A percentile compares a stretch with the other conserved stretches of the same genome.
These are phyloP conservation scores for Theristus sp. DNA, from an alignment of 2,888 invertebrate genomes.

Conservation along the genomic window DNA sequence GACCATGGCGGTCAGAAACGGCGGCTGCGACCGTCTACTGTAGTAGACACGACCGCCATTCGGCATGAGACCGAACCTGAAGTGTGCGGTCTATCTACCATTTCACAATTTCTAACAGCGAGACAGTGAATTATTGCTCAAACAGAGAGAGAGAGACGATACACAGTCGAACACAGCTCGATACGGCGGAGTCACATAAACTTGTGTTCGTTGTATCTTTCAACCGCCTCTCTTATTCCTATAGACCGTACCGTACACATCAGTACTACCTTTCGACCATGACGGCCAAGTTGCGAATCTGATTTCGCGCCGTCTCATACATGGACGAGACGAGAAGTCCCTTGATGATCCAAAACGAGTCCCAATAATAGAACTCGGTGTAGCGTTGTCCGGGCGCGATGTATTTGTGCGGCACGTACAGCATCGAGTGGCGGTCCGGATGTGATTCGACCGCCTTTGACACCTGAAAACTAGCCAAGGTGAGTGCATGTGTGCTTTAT, in stretches of 20 bases:
- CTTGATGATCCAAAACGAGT: conserved; percentile 71
- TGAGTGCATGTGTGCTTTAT: too few species aligned
- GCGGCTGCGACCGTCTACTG: conserved; percentile 35
- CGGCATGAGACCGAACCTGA: conserved; percentile 44
- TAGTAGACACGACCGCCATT: conserved; percentile 80
- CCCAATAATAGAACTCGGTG: conserved; percentile 63
- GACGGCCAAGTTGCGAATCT: conserved; percentile 64
- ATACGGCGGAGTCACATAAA: too few species aligned
- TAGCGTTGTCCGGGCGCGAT: conserved; percentile 53
- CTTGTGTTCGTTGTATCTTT: too few species aligned
- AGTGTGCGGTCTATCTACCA: too few species aligned
- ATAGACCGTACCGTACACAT: too few species aligned
- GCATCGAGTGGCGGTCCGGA: conserved; percentile 50
- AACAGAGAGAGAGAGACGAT: too few species aligned
- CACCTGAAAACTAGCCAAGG: conserved; percentile 17
- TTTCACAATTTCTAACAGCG: too few species aligned
- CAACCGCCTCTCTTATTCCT: too few species aligned
- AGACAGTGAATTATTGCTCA: too few species aligned
- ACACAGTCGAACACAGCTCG: too few species aligned
- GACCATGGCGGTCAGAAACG: conserved; percentile 46
- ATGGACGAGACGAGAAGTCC: conserved; percentile 61
- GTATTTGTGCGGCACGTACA: conserved; percentile 54
- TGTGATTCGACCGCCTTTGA: conserved; percentile 17
- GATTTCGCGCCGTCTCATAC: conserved; percentile 53
- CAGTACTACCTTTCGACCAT: conserved; percentile 57